These are phyloP conservation scores for Galerucella pusilla DNA, from an alignment of 2,888 invertebrate genomes.

Conservation along the genomic window DNA sequence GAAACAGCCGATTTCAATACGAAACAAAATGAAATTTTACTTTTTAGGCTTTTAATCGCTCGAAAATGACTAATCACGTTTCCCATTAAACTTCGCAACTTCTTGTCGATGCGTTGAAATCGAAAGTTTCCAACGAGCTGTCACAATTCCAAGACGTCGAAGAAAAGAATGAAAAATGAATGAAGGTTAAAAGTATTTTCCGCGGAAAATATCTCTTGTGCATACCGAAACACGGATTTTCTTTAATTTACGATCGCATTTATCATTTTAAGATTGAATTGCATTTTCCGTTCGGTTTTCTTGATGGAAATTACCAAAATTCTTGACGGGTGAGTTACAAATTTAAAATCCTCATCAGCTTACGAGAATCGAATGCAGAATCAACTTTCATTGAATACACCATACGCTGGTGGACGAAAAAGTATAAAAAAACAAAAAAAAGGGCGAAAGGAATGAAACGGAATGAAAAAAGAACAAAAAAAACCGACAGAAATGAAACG, in stretches of 20 bases:
- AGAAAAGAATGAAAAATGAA: conserved; percentile 32
- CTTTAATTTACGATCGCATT: conserved; percentile 37
- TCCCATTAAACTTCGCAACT: neutral
- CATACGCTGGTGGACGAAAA: too few relatives aligned
- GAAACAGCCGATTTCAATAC: neutral
- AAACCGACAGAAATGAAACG: too few relatives aligned
- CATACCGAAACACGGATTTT: conserved; percentile 35
- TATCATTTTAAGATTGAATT: conserved; percentile 33
- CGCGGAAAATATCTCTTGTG: conserved; percentile 28
- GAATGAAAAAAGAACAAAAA: too few relatives aligned
- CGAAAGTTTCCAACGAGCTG: conserved; percentile 23
- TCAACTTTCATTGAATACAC: too few relatives aligned
- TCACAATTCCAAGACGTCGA: conserved; percentile 24
- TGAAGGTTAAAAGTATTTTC: conserved; percentile 32
- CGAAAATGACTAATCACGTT: neutral
- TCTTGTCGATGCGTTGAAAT: conserved; percentile 1
- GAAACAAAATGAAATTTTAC: neutral
- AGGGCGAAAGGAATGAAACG: too few relatives aligned
- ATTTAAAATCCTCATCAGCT: too few relatives aligned
- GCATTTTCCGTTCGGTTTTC: conserved; percentile 23
- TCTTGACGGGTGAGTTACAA: neutral
- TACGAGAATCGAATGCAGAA: too few relatives aligned
- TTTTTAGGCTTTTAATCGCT: neutral
- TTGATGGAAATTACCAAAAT: conserved; percentile 18
- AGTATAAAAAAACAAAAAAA: too few relatives aligned